Base-by-base conservation (phyloP, 2,797 vertebrate species). In the Sebastes flavidus region DNA sequence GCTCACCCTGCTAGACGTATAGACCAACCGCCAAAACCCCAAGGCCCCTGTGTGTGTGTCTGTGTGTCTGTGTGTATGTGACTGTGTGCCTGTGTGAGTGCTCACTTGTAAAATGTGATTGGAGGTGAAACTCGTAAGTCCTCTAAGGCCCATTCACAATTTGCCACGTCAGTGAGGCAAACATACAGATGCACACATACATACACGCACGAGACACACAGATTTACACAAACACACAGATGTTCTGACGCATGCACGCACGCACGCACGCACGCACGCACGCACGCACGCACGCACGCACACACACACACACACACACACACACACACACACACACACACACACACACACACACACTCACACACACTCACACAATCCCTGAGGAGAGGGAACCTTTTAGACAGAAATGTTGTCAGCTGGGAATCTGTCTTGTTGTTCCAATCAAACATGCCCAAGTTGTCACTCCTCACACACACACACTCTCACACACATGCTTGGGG, bases 11-110 rank as follows among this genome's bases (percentile, higher is more conserved):
- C 83, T 88, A 82, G 83, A 91, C 71, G 55, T 87, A 93, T 89
- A 87, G 81, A 90, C 84, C 84, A 88, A 88, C 89, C 65, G 78
- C 85, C 87, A 91, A 91, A 85, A 87, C 88, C 87, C 83, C 78
- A 84, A 84, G 83, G 85, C 78, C 72, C 73, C 14, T 49, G 0
- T 72, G 22, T 76, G 59, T 86, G 10, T 36, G 11, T 34, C 32
- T 34, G 32, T 34, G 32, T 56, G 6, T 30, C 10, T 69, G 73
- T 76, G 79, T 52, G 27, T 69, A 8, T 72, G 72, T 74, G 78
- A 54, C 52, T 34, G 20, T 66, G 62, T 55, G 79, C 11, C 58
- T 52, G 25, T 66, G 67, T 4, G 10, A 74, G 78, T 74, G 54
- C 56, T 83, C 59, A 27, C 67, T 81, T 92, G 78, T 88, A 76